phyloP scores from a whole-genome alignment of 2,113 vertebrate species.

The Neogale vison region DNA sequence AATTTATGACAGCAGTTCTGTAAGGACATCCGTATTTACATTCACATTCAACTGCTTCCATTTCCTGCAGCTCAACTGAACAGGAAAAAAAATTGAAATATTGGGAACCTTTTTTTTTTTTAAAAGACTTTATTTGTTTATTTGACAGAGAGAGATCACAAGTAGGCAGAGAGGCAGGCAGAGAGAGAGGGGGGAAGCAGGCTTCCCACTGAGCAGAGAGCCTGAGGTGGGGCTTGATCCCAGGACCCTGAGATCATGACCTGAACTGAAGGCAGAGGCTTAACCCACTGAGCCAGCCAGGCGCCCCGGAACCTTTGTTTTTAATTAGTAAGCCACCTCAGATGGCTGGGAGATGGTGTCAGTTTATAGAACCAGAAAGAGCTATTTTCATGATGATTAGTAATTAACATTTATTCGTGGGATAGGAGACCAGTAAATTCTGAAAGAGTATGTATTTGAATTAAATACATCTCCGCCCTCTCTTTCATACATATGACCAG shows the following conservation, averaged over 20 bases:
- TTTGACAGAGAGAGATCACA: no score
- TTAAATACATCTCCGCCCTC: background rate
- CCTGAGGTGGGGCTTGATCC: no score
- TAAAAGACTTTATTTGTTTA: no score
- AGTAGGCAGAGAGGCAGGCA: no score
- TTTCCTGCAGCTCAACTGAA: slow-evolving; percentile 70
- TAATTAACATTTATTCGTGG: slow-evolving; percentile 36
- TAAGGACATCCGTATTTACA: slow-evolving; percentile 72
- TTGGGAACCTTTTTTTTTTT: slow-evolving; percentile 34
- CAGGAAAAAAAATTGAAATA: slow-evolving; percentile 49
- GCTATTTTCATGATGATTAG: slow-evolving; percentile 3
- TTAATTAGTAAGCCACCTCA: slow-evolving; percentile 43
- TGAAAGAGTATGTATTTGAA: slow-evolving; percentile 9
- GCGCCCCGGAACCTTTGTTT: slow-evolving; percentile 15
- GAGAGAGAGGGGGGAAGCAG: no score
- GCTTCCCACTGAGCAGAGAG: no score
- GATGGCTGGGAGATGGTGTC: slow-evolving; percentile 20
- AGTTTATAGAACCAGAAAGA: slow-evolving; percentile 38
- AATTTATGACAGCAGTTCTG: slow-evolving; percentile 62
- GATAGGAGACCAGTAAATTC: background rate
- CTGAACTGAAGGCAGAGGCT: no score
- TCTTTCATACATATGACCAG: background rate
- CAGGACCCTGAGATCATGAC: no score
- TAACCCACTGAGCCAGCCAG: no score
- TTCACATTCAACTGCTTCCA: slow-evolving; percentile 55